Percentiles rank a stretch among this genome's conserved stretches.
Conservation (phyloP, 2,888 invertebrate species). For the Imbricaverruca yamaguchii region DNA sequence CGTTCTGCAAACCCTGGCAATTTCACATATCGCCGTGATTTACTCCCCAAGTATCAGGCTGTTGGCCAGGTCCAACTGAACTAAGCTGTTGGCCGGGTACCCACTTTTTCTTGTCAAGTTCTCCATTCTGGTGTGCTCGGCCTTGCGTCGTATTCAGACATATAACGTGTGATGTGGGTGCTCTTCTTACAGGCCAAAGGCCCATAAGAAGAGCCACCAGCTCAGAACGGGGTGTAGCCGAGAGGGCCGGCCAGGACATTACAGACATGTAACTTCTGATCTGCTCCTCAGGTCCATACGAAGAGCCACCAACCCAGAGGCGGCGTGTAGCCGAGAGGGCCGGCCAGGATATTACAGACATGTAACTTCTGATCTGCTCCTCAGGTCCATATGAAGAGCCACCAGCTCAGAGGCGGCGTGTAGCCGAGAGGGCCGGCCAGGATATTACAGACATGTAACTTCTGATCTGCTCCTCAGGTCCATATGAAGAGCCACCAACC, state of each 20-base stretch:
- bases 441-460: slow-evolving; percentile 34
- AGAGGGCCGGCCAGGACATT: slow-evolving; percentile 33
- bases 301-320: slow-evolving; percentile 32
- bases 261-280: slow-evolving; percentile 27
- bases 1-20: too few species aligned
- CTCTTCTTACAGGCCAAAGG: too few species aligned
- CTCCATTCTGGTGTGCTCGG: too few species aligned
- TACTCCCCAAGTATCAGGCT: too few species aligned
- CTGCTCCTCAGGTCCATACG: slow-evolving; percentile 28
- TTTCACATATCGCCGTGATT: too few species aligned
- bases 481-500: slow-evolving; percentile 32
- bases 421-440: slow-evolving; percentile 33
- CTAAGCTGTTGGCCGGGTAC: too few species aligned
- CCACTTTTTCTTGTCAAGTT: too few species aligned
- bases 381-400: slow-evolving; percentile 32
- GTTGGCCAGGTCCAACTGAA: too few species aligned
- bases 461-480: slow-evolving; percentile 25
- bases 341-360: slow-evolving; percentile 33
- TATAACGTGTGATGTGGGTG: neutral
- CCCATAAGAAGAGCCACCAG: slow-evolving; percentile 31
- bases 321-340: slow-evolving; percentile 33
- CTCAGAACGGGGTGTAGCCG: slow-evolving; percentile 32
- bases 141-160: too few species aligned
- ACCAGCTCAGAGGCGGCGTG: slow-evolving; percentile 31
- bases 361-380: too few species aligned